Base-by-base conservation (phyloP, 1,140 invertebrate genomes). In the Ectropis grisescens region DNA sequence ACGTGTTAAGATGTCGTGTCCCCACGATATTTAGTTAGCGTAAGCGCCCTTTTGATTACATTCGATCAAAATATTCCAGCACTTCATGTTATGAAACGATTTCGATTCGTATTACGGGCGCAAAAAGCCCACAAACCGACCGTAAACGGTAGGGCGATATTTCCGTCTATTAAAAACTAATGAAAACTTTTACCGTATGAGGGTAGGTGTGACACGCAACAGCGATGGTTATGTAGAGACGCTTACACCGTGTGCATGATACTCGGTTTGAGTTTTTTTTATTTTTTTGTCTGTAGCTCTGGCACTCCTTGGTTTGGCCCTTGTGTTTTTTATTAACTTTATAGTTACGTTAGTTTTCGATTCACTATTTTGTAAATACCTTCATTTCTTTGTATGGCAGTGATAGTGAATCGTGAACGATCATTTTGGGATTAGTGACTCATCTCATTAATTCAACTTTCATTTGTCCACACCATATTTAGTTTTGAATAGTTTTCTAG, bases 231-330 rank as follows among this genome's bases (percentile, higher is more conserved):
- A 41, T 46, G 36, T 66, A 67, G 54, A 59, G 38, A 48, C 47
- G 70, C 68, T 80, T 75, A 45, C 16, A 4, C 66, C 55, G 58
- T 68, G 56, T 75, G 72, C 70, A 75, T 75, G 70, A 58, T 41
- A 54, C 55, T 57, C 56, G 33, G 37, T 68, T 65, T 54, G 25
- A 57, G 33, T 70, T 70, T 70, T 62, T 52, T 66, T 55, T 55
- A 32, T 70, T 70, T 70, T 62, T 52, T 66, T 55, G 67, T 78
- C 68, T 70, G 76, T 81, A 81, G 76, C 66, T n/a, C n/a, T 79
- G 74, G 76, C 72, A 81, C 76, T 58, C 67, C 68, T 71, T 76
- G 72, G 76, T 81, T 80, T 76, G 76, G 72, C 62, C 68, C 76
- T 70, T 72, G 68, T 76, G 57, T 79, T 74, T n/a, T 47, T 55